phyloP scores from a whole-genome alignment of 2,797 vertebrate species.

The Lerista edwardsae region DNA sequence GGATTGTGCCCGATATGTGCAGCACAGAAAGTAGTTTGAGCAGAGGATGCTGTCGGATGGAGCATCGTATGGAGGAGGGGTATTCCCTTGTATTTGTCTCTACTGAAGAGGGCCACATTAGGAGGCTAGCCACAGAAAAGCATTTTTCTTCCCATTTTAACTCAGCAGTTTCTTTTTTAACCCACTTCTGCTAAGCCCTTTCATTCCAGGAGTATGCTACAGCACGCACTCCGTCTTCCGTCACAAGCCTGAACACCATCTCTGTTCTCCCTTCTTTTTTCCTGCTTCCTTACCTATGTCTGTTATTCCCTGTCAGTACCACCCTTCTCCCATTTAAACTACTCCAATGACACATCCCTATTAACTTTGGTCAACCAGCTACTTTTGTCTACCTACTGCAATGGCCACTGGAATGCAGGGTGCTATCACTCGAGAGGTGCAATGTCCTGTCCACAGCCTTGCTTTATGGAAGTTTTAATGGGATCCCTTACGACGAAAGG shows the following conservation, averaged over 20 bases:
- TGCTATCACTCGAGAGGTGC: too few species aligned
- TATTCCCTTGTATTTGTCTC: not conserved
- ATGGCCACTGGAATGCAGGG: too few species aligned
- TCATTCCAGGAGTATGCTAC: not conserved
- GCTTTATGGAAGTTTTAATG: too few species aligned
- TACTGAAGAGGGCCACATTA: not conserved
- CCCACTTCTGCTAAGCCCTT: not conserved
- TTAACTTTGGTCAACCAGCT: too few species aligned
- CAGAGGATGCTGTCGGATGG: not conserved
- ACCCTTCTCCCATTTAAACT: not conserved
- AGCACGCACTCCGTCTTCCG: not conserved
- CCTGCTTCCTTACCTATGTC: not conserved
- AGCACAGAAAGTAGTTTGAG: not conserved
- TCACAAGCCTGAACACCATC: too few species aligned
- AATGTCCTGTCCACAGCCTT: too few species aligned
- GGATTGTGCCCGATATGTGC: too few species aligned
- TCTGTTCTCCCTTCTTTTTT: not conserved
- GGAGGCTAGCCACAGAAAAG: not conserved
- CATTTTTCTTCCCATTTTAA: not conserved
- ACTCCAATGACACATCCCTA: too few species aligned
- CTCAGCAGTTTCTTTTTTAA: not conserved
- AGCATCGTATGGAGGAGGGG: too few species aligned
- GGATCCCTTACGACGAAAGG: too few species aligned
- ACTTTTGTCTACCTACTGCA: too few species aligned
- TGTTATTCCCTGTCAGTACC: not conserved